Conservation (phyloP, 2,888 invertebrate genomes). For the Molorchus minor region DNA sequence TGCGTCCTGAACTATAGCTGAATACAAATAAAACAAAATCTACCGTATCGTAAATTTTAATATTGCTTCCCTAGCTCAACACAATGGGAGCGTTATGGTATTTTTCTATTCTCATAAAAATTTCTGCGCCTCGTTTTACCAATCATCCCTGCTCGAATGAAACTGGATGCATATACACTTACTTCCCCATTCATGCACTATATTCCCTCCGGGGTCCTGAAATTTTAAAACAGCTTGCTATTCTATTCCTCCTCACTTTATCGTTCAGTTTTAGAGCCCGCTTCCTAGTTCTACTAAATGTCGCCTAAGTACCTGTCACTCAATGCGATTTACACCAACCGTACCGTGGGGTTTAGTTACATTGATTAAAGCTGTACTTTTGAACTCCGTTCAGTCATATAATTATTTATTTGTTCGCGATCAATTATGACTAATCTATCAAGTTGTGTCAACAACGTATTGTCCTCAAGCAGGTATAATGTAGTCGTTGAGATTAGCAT, state of each 20-base stretch:
- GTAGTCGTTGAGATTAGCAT: slow-evolving; percentile 38
- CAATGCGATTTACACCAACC: slow-evolving; percentile 49
- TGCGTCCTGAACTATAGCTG: too few species aligned
- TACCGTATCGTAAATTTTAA: too few species aligned
- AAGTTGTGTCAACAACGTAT: slow-evolving; percentile 48
- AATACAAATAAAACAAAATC: too few species aligned
- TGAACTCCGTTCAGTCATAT: slow-evolving; percentile 48
- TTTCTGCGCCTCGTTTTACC: too few species aligned
- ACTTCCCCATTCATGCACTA: too few species aligned
- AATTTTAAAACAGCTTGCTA: slow-evolving; percentile 15
- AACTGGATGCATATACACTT: too few species aligned
- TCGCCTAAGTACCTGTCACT: slow-evolving; percentile 49
- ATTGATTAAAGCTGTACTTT: slow-evolving; percentile 47
- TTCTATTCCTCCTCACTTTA: slow-evolving; percentile 11
- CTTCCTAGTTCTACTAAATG: slow-evolving; percentile 20
- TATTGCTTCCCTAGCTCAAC: too few species aligned
- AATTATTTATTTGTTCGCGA: slow-evolving; percentile 50
- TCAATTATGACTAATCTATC: slow-evolving; percentile 54
- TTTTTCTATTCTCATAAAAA: too few species aligned
- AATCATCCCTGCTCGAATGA: too few species aligned
- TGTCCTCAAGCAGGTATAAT: slow-evolving; percentile 52
- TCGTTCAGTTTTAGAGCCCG: slow-evolving; percentile 14
- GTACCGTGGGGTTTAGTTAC: slow-evolving; percentile 44
- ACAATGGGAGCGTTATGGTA: too few species aligned
- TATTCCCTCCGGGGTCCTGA: slow-evolving; percentile 9